These are phyloP conservation scores for Vulpes ferrilata DNA, from an alignment of 2,113 vertebrate species.

Conservation along the genomic window DNA sequence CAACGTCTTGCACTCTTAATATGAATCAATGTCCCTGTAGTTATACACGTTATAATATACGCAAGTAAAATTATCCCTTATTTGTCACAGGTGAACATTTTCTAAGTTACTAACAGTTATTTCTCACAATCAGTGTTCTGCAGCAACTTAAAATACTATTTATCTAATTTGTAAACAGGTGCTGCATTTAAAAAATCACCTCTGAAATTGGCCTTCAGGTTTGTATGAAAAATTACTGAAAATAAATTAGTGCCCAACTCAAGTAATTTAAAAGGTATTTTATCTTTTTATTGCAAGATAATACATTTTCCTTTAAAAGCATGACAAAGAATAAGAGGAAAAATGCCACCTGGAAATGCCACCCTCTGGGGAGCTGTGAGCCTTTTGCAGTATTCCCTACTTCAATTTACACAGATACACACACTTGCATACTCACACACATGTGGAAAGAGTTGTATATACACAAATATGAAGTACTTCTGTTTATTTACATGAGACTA, in stretches of 20 bases:
- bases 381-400: not conserved
- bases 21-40: not conserved
- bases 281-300: not conserved
- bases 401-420: not conserved
- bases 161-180: not conserved
- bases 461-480: not conserved
- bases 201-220: not conserved
- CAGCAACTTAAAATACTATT: not conserved
- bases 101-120: not conserved
- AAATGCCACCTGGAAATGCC: not conserved
- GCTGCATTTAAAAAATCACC: not conserved
- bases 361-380: not conserved
- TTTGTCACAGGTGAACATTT: conserved; percentile 26
- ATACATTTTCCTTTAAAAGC: not conserved
- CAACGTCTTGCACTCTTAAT: not conserved
- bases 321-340: not conserved
- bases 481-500: not conserved
- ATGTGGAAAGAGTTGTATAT: not conserved
- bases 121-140: not conserved
- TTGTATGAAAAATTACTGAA: not conserved
- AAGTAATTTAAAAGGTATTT: not conserved
- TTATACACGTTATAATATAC: not conserved
- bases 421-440: not conserved
- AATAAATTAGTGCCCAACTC: not conserved
- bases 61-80: not conserved